These are phyloP conservation scores for Trichonephila clavata DNA, from an alignment of 1,140 invertebrate genomes.

Conservation along the genomic window DNA sequence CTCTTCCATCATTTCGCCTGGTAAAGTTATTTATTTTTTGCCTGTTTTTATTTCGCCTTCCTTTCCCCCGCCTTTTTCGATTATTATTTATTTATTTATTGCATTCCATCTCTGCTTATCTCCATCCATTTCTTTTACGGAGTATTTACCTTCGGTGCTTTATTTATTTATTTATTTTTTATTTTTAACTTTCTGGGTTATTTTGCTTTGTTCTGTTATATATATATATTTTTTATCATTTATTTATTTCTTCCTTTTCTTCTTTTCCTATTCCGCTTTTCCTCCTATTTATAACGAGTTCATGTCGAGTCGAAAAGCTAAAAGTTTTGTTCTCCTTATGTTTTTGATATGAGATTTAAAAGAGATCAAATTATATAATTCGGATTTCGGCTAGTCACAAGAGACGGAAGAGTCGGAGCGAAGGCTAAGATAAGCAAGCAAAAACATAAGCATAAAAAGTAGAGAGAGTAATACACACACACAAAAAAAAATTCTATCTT, in stretches of 20 bases:
- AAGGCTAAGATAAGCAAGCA: conserved; percentile 7
- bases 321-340: conserved; percentile 31
- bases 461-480: not conserved
- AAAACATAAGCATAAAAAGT: conserved; percentile 43
- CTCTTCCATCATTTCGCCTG: conserved; percentile 29
- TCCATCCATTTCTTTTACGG: conserved; percentile 55
- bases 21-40: conserved; percentile 55
- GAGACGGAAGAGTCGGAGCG: conserved; percentile 50
- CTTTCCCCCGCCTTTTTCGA: not conserved
- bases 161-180: conserved; percentile 42
- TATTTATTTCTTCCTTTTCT: conserved; percentile 46
- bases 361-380: conserved; percentile 77
- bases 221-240: not conserved
- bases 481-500: conserved; percentile 33
- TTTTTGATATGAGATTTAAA: conserved; percentile 74
- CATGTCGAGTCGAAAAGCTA: conserved; percentile 34
- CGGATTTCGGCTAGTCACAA: conserved; percentile 69
- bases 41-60: not conserved
- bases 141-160: conserved; percentile 65
- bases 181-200: conserved; percentile 27
- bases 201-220: not conserved
- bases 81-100: conserved; percentile 72
- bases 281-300: conserved; percentile 70
- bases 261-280: conserved; percentile 16
- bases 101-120: conserved; percentile 58